These are phyloP conservation scores for Coryphaenoides rupestris DNA, from an alignment of 2,113 vertebrate genomes.

Conservation along the genomic window DNA sequence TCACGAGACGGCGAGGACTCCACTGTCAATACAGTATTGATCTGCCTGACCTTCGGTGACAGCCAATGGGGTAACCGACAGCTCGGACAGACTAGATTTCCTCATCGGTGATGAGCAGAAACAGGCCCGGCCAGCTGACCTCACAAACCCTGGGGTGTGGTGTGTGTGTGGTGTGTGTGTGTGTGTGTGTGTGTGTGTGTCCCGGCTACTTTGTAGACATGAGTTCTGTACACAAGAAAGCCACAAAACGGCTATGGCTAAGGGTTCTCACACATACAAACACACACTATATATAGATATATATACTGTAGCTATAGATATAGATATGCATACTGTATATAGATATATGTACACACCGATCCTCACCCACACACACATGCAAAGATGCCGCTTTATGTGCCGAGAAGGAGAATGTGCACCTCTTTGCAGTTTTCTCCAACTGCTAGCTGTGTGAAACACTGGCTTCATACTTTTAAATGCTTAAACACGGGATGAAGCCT, in stretches of 20 bases:
- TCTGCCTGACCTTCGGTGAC: constrained; percentile 19
- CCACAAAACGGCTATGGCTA: not conserved
- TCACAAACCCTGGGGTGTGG: not conserved
- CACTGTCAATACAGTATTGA: constrained; percentile 43
- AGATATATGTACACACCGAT: not conserved
- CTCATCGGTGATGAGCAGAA: not conserved
- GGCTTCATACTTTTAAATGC: not conserved
- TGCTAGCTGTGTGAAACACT: not conserved
- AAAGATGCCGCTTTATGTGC: not conserved
- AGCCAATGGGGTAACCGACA: constrained; percentile 8
- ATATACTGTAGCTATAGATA: no score
- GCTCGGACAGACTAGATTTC: constrained; percentile 18
- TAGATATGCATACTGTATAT: not conserved
- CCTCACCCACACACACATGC: not conserved
- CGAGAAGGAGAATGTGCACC: not conserved
- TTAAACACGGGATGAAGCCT: constrained; percentile 6
- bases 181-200: not conserved
- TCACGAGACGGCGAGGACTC: constrained; percentile 26
- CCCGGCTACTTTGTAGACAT: constrained; percentile 21
- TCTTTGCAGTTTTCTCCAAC: constrained; percentile 2
- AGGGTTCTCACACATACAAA: not conserved
- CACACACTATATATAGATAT: not conserved
- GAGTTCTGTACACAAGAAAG: constrained; percentile 2
- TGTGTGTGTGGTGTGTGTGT: not conserved
- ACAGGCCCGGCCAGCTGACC: no score